These are phyloP conservation scores for Nowickia ferox DNA, from an alignment of 2,888 invertebrate genomes.

Conservation along the genomic window DNA sequence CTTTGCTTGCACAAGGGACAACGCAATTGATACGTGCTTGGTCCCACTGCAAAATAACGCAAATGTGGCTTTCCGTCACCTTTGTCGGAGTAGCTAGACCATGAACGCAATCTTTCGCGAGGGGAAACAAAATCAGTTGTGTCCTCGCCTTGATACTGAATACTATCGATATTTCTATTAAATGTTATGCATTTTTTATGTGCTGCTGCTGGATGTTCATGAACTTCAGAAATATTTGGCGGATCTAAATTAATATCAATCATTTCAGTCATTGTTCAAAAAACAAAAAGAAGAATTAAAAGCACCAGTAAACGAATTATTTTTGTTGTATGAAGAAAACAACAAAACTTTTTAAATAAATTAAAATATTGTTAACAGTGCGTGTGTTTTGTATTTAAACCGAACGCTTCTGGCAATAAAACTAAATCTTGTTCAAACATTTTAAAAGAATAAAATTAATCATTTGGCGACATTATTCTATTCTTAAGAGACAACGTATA, in stretches of 20 bases:
- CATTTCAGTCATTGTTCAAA: slow-evolving; percentile 73
- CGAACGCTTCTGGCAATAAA: slow-evolving; percentile 42
- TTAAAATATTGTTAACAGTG: not conserved
- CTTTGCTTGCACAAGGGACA: slow-evolving; percentile 79
- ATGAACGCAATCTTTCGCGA: slow-evolving; percentile 28
- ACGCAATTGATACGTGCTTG: slow-evolving; percentile 77
- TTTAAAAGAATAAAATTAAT: not conserved
- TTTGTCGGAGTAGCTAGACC: slow-evolving; percentile 38
- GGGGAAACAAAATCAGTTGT: slow-evolving; percentile 26
- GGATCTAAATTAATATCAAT: slow-evolving; percentile 76
- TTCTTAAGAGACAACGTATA: slow-evolving; percentile 10
- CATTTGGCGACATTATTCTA: slow-evolving; percentile 38
- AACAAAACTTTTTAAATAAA: not conserved
- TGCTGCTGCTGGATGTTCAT: slow-evolving; percentile 25
- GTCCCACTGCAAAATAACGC: slow-evolving; percentile 80
- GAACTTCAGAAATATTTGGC: slow-evolving; percentile 70
- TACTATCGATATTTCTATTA: slow-evolving; percentile 51
- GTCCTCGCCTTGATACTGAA: slow-evolving; percentile 46
- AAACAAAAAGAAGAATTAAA: too few species aligned
- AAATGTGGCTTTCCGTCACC: slow-evolving; percentile 77
- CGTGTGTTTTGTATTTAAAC: slow-evolving; percentile 54
- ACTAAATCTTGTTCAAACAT: slow-evolving; percentile 39
- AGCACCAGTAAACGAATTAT: too few species aligned
- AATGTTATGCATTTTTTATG: slow-evolving; percentile 55
- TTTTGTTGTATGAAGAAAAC: not conserved